Base-by-base conservation (phyloP, 2,113 vertebrate genomes). In the Pica pica region DNA sequence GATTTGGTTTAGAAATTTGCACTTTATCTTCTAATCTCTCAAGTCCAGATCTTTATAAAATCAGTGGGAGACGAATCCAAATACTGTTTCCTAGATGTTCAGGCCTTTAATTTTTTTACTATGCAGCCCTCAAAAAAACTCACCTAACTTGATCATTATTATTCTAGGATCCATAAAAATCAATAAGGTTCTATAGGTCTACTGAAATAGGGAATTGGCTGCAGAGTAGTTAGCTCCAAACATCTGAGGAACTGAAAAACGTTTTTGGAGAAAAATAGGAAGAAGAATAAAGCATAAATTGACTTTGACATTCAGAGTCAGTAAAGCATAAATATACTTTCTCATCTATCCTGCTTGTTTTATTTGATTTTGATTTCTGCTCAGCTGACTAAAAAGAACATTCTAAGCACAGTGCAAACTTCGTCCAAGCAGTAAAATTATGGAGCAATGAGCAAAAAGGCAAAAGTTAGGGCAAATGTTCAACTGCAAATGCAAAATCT, bases 121-220 rank as follows among this genome's bases (percentile, higher is more conserved):
- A 37, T 18, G 33, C 0, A 55, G 1, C 3, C 12, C 3, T 53
- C 4, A 61, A 64, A 63, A 46, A 75, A 49, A 2, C 2, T 42
- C 27, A 14, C 11, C 23, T 33, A 39, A 46, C 6, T 33, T 6
- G 7, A 68, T 52, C 7, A 50, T 65, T 60, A 28, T 65, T 77
- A 44, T 53, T 80, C 26, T 57, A 21, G 14, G 6, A 24, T 63
- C 16, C 42, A 65, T 57, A 46, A 27, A 83, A 70, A 65, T 24
- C 11, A 77, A 44, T 27, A 53, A 50, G 4, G 7, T 70, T 22
- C 19, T 47, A 14, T 46, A 33, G 11, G 3, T 69, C 37, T 77
- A 56, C 16, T 7, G 23, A 50, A 79, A 86, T 30, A 37, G 3
- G 27, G 22, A 50, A 84, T 41, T 56, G 57, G 4, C 17, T 65